These are phyloP conservation scores for Mythimna impura DNA, from an alignment of 2,888 invertebrate genomes.

Conservation along the genomic window DNA sequence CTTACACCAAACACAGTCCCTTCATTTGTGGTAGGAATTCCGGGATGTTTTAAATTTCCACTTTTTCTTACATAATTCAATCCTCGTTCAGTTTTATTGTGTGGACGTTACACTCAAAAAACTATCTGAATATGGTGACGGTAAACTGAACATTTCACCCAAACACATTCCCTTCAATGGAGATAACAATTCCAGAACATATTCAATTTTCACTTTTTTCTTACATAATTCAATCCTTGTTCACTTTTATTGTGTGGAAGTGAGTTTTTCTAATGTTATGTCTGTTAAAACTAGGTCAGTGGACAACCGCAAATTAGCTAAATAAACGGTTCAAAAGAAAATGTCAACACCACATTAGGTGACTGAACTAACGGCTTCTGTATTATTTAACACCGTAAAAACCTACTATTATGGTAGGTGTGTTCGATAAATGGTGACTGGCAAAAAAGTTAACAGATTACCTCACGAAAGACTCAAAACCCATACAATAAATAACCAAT, in stretches of 20 bases:
- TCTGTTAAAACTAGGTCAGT: slow-evolving; percentile 25
- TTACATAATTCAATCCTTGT: neutral
- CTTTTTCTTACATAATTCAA: neutral
- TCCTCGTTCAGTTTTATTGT: neutral
- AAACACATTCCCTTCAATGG: neutral
- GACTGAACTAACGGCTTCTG: slow-evolving; percentile 46
- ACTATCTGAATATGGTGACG: no score
- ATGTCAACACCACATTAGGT: slow-evolving; percentile 30
- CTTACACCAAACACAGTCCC: no score
- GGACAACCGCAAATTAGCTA: neutral
- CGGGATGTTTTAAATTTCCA: no score
- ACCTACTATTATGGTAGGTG: slow-evolving; percentile 58
- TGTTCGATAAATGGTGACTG: slow-evolving; percentile 62
- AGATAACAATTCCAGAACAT: neutral
- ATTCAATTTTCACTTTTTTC: neutral
- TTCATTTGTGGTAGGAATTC: no score
- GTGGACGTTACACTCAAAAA: no score
- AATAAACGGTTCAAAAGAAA: slow-evolving; percentile 4
- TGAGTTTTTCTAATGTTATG: neutral
- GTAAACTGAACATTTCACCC: no score
- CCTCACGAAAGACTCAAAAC: slow-evolving; percentile 56
- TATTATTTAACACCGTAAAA: slow-evolving; percentile 45
- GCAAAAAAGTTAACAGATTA: slow-evolving; percentile 49
- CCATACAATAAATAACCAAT: neutral
- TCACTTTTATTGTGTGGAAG: neutral